Conservation (phyloP, 2,888 invertebrate genomes). For the Alloplasta piceator region DNA sequence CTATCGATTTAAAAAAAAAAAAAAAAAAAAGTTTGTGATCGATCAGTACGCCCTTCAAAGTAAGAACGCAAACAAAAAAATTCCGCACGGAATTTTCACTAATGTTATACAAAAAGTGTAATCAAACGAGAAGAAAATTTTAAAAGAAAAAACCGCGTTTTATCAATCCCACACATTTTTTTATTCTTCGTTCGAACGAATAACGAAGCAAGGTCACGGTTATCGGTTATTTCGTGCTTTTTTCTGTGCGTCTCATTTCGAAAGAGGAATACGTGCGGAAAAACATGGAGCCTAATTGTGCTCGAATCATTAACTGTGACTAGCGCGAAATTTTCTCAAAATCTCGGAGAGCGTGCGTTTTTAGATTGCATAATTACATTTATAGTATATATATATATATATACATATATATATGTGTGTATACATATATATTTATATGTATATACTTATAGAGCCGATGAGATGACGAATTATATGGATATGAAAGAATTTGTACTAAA, state of each 20-base stretch:
- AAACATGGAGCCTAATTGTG: slow-evolving; percentile 16
- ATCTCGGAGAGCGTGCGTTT: slow-evolving; percentile 37
- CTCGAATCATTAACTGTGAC: slow-evolving; percentile 4
- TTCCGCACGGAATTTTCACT: slow-evolving; percentile 13
- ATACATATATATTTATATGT: slow-evolving; percentile 9
- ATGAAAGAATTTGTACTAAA: slow-evolving; percentile 46
- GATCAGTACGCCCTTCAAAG: too few species aligned
- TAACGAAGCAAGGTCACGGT: too few species aligned
- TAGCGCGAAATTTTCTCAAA: slow-evolving; percentile 18
- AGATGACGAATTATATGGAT: slow-evolving; percentile 29
- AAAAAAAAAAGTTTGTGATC: slow-evolving; percentile 21
- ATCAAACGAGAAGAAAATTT: slow-evolving; percentile 11
- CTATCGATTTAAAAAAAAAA: slow-evolving; percentile 3
- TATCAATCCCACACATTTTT: not conserved
- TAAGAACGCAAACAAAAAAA: not conserved
- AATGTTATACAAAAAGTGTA: slow-evolving; percentile 1
- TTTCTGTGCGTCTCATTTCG: not conserved
- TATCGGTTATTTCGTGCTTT: too few species aligned
- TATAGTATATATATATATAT: slow-evolving; percentile 10
- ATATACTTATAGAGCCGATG: slow-evolving; percentile 20
- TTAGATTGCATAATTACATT: slow-evolving; percentile 34
- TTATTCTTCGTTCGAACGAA: slow-evolving; percentile 16
- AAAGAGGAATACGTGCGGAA: slow-evolving; percentile 15
- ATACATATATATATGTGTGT: slow-evolving; percentile 11
- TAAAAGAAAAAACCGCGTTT: not conserved